phyloP scores from a whole-genome alignment of 2,888 invertebrate species.

The Diarsia rubi region DNA sequence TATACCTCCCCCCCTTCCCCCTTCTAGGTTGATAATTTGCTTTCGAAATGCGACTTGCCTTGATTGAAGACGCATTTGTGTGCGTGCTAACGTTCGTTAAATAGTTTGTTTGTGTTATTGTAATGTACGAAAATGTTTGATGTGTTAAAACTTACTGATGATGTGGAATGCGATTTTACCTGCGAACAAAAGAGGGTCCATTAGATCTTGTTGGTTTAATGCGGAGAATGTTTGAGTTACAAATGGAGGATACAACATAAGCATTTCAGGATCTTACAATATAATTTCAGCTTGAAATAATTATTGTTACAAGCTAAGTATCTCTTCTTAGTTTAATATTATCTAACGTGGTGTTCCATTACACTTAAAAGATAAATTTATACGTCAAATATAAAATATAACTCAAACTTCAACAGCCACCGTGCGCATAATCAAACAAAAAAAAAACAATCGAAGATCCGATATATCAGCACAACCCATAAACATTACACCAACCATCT shows the following conservation, averaged over 20 bases:
- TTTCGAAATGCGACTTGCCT: conserved; percentile 89
- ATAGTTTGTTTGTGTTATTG: conserved; percentile 82
- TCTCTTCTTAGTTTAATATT: background rate
- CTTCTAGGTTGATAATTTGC: conserved; percentile 89
- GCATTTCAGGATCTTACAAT: background rate
- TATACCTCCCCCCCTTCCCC: conserved; percentile 95
- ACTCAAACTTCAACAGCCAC: conserved; percentile 1
- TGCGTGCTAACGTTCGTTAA: conserved; percentile 79
- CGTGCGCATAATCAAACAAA: conserved; percentile 22
- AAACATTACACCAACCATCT: conserved; percentile 57
- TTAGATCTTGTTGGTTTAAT: conserved; percentile 36
- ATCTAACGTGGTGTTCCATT: background rate
- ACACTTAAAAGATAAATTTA: background rate
- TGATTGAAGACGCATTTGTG: conserved; percentile 85
- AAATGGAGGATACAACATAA: conserved; percentile 8
- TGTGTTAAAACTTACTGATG: conserved; percentile 70
- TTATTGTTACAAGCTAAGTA: background rate
- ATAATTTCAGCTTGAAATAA: background rate
- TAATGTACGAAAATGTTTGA: conserved; percentile 69
- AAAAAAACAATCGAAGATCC: conserved; percentile 35
- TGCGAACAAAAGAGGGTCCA: conserved; percentile 72
- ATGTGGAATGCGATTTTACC: conserved; percentile 75
- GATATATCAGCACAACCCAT: conserved; percentile 36
- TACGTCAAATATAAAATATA: conserved; percentile 9
- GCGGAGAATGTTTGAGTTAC: conserved; percentile 16